A percentile compares a stretch with the other conserved stretches of the same genome.
Conservation (phyloP, 2,797 vertebrate species). For the Mormyrops boulengeri region DNA sequence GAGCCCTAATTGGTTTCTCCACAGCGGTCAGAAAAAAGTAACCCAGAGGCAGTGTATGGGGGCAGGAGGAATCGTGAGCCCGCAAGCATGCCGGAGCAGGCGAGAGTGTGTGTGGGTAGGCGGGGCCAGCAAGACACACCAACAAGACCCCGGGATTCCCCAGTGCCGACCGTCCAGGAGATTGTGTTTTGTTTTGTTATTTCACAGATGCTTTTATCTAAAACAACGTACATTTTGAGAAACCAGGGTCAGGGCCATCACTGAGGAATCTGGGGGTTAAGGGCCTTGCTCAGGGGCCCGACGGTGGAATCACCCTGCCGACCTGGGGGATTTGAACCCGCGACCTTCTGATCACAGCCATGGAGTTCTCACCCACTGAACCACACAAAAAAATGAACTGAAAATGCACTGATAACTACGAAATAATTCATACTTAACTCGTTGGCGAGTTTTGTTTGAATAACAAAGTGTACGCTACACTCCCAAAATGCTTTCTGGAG, state of each 20-base stretch:
- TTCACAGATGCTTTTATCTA: not conserved
- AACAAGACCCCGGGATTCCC: slow-evolving; percentile 11
- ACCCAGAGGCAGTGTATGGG: slow-evolving; percentile 33
- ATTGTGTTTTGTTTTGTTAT: not conserved
- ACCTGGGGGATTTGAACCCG: not conserved
- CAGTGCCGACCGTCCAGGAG: not conserved
- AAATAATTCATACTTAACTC: slow-evolving; percentile 46
- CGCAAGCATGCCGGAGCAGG: not conserved
- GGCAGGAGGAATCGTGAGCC: not conserved
- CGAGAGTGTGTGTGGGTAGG: not conserved
- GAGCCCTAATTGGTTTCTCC: slow-evolving; percentile 53
- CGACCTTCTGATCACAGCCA: not conserved
- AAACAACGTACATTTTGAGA: not conserved
- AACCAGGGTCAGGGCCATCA: not conserved
- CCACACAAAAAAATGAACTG: slow-evolving; percentile 37
- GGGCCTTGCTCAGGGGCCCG: not conserved
- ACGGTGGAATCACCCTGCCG: not conserved
- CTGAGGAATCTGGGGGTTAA: not conserved
- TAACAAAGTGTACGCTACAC: slow-evolving; percentile 37
- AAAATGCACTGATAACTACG: slow-evolving; percentile 33
- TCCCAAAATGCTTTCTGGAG: slow-evolving; percentile 31
- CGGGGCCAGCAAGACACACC: slow-evolving; percentile 33
- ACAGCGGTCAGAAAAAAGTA: slow-evolving; percentile 32
- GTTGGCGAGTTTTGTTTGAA: slow-evolving; percentile 40
- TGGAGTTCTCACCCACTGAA: not conserved